Evolutionary conservation across 1,140 invertebrate species (phyloP).

Genomic region (Trypoxylus dichotomus): DNA sequence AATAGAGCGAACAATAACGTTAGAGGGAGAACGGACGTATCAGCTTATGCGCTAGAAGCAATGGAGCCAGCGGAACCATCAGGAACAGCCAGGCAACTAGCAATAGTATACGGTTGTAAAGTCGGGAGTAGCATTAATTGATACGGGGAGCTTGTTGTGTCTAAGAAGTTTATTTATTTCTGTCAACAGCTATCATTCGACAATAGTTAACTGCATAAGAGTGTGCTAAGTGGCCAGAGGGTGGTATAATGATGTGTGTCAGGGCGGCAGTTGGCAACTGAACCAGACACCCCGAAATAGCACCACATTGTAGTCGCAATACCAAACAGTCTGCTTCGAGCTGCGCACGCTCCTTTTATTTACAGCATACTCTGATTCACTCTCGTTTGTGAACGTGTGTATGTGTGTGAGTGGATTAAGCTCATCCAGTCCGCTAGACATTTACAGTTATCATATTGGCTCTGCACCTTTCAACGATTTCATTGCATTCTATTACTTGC

Average conservation of each 20-base stretch:
- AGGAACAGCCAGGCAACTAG: neutral
- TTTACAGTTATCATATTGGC: conserved; percentile 9
- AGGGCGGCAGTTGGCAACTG: conserved; percentile 47
- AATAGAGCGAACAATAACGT: neutral
- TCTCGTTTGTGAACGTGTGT: conserved; percentile 13
- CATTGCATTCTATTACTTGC: too few relatives aligned
- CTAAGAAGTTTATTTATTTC: conserved; percentile 33
- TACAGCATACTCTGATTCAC: conserved; percentile 30
- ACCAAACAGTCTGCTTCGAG: conserved; percentile 45
- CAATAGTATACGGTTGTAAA: neutral
- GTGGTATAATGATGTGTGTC: conserved; percentile 40
- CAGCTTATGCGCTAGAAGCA: neutral
- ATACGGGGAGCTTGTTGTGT: conserved; percentile 27
- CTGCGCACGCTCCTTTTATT: conserved; percentile 30
- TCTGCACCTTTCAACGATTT: neutral
- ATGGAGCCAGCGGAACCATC: neutral
- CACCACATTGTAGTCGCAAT: conserved; percentile 48
- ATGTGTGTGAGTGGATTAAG: neutral
- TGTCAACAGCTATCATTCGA: conserved; percentile 34
- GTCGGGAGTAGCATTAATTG: conserved; percentile 12
- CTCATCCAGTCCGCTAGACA: neutral
- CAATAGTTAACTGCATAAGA: conserved; percentile 33
- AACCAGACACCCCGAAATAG: conserved; percentile 50
- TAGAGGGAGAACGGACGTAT: neutral
- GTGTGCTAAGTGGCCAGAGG: conserved; percentile 42